phyloP scores from a whole-genome alignment of 2,797 vertebrate genomes.

The Anguilla pacifica region DNA sequence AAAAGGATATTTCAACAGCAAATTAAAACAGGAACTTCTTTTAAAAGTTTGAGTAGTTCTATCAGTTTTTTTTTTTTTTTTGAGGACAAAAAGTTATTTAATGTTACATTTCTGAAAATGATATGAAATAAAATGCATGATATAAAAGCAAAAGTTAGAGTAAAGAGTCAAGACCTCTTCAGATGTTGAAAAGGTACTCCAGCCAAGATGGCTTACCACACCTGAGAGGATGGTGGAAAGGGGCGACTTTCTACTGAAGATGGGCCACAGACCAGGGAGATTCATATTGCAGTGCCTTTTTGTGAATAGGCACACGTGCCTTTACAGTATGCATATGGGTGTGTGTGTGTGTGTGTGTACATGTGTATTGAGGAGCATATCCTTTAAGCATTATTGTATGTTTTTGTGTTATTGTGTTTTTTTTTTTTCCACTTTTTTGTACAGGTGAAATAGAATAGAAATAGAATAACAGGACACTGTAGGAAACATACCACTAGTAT shows the following conservation, averaged over 20 bases:
- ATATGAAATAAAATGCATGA: neutral
- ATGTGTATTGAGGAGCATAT: neutral
- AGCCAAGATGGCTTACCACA: neutral
- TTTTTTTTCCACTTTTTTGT: neutral
- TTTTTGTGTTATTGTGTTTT: neutral
- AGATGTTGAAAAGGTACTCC: neutral
- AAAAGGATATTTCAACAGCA: neutral
- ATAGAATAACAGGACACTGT: neutral
- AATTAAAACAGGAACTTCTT: neutral
- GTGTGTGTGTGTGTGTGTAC: neutral
- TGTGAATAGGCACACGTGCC: neutral
- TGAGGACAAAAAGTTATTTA: neutral
- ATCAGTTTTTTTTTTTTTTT: neutral
- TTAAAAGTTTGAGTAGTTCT: neutral
- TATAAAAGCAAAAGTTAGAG: neutral
- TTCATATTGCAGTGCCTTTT: neutral
- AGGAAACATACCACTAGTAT: conserved; percentile 72
- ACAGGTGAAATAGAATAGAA: neutral
- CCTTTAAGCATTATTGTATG: neutral
- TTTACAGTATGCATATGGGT: neutral
- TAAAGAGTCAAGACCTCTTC: neutral
- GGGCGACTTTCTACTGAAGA: neutral
- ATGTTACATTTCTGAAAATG: neutral
- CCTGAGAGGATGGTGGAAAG: neutral
- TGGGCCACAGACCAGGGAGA: neutral